Evolutionary conservation across 2,888 invertebrate genomes (phyloP).

Genomic region (Scaptomyza polygonia): DNA sequence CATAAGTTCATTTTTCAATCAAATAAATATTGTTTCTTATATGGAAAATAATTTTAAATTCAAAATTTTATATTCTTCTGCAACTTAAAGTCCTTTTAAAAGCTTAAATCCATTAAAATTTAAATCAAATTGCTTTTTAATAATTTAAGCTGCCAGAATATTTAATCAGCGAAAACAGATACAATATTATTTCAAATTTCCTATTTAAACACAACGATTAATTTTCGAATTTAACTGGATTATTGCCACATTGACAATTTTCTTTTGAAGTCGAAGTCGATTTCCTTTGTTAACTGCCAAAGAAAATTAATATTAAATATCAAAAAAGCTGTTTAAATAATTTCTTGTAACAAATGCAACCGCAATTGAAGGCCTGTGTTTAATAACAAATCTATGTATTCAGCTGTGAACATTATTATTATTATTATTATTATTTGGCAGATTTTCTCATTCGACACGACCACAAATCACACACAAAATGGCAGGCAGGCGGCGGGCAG

Average conservation of each 20-base stretch:
- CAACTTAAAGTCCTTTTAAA: no score
- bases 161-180: background rate
- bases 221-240: constrained; percentile 3
- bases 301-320: constrained; percentile 21
- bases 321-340: constrained; percentile 1
- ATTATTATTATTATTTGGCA: constrained; percentile 14
- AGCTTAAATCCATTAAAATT: no score
- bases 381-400: background rate
- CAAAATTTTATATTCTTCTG: no score
- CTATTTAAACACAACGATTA: background rate
- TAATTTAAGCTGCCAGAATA: background rate
- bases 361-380: background rate
- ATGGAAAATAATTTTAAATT: no score
- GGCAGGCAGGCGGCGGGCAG: background rate
- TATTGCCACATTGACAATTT: background rate
- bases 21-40: no score
- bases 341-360: background rate
- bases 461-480: constrained; percentile 38
- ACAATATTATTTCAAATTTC: background rate
- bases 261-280: background rate
- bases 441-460: constrained; percentile 6
- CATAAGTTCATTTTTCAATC: no score
- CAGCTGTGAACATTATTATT: constrained; percentile 2
- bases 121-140: no score
- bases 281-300: background rate